Base-by-base conservation (phyloP, 2,888 invertebrate genomes). In the Amphipoea lucens region DNA sequence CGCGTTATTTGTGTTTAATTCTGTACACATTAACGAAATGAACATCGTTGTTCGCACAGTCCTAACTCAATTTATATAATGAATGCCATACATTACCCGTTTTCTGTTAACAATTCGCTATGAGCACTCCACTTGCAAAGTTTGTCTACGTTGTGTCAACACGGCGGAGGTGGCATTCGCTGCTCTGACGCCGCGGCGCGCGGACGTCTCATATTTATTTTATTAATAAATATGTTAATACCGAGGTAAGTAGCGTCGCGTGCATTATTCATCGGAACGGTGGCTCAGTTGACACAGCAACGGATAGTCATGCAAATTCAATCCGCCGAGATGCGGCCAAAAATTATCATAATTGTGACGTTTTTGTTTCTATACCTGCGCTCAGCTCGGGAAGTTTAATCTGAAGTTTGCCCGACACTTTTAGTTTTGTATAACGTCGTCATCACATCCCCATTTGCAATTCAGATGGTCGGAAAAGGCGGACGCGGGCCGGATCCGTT, bases 201-300 rank as follows among this genome's bases (percentile, higher is more conserved):
- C 93, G 95, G 96, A 95, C 96, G 95, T 94, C 94, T 94, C 92
- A 92, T 96, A 96, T 96, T 96, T 96, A 96, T 96, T 95, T 96
- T 96, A 96, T 96, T 96, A 97, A 97, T 97, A 97, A 97, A 97
- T 96, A 97, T 97, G 97, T 96, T 96, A 97, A 97, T 97, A 91
- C 89, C 88, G 91, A 96, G 96, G 96, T 96, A 96, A 96, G 96
- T 96, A 94, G 95, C 95, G 92, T 91, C 91, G 90, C 90, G 92
- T 97, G 96, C 97, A 97, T 97, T 95, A 96, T 97, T 96, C 97
- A 96, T 95, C 94, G 92, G 91, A 89, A 90, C 94, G 95, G 96
- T 95, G 94, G 95, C 95, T 93, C 94, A 94, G 96, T 96, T 97
- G 96, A 97, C 96, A 96, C 95, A 96, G 95, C 95, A 93, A 95